Evolutionary conservation across 2,113 vertebrate genomes (phyloP), one percentile per base, ranked within the genome.

Genomic region (Elaphurus davidianus): DNA sequence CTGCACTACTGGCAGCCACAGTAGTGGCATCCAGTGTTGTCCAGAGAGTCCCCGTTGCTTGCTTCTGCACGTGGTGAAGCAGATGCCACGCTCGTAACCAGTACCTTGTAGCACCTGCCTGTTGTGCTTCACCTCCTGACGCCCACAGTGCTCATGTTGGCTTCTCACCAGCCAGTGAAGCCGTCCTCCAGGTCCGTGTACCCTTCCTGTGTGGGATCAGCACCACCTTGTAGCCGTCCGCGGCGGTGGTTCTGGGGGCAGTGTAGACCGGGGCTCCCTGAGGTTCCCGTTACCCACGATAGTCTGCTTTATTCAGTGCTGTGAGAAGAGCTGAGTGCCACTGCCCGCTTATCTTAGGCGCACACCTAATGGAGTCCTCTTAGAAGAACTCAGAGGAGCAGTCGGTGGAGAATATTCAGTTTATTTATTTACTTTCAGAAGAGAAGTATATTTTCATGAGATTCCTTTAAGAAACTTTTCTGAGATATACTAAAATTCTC

Each of bases 41-140:
- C 99, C 99, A 99, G 45, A 99, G 98, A 10, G 99, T 99, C 10
- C 99, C 99, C 90, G 99, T 99, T 6, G 99, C 99, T 96, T 99
- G 99, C 97, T 99, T 99, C 97, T 99, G 99, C 57, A 99, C 99
- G 99, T 99, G 16, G 99, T 99, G 98, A 99, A 99, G 98, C 99
- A 99, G 96, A 99, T 99, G 36, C 99, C 99, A 98, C 99, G 99
- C 98, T 99, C 99, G 45, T 99, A 99, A 87, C 99, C 99, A 3
- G 99, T 99, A 98, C 99, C 99, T 99, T 15, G 33, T 9, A 54
- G 81, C 33, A 36, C 50, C 52, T 84, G 52, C 50, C 2, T 27
- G 21, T 27, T 23, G 81, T 55, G 81, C 52, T 83, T 55, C 52
- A 84, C 21, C 52, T 84, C n/a, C 52, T 55, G 11, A 54, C 0